Conservation (phyloP, 37 sponge, comb jelly and placozoan genomes). For the Ephydatia muelleri region DNA sequence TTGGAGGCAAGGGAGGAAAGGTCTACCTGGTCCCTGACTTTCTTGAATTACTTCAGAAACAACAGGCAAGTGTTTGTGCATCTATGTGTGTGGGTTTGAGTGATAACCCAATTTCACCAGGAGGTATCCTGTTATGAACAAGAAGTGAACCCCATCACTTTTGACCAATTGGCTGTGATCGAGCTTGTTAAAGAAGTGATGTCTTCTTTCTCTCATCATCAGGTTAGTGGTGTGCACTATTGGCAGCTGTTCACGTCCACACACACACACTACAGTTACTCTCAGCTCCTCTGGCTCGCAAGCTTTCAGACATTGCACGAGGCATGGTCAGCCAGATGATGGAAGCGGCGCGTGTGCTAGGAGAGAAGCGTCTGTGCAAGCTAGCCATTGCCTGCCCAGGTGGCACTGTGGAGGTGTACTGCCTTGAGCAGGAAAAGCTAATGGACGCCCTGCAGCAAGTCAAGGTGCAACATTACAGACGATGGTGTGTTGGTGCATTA, state of each 20-base stretch:
- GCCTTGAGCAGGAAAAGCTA: no score
- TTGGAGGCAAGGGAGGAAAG: constrained; percentile 11
- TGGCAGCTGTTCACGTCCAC: no score
- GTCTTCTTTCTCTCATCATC: neutral
- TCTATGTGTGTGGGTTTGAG: no score
- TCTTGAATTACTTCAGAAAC: constrained; percentile 26
- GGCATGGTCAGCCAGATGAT: constrained; percentile 3
- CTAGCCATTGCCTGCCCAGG: constrained; percentile 12
- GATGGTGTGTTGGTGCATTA: no score
- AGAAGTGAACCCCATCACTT: no score
- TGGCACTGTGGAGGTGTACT: no score
- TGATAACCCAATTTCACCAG: neutral
- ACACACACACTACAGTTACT: no score
- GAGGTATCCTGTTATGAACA: neutral
- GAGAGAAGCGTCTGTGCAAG: constrained; percentile 54
- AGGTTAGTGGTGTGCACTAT: no score
- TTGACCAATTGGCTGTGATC: no score
- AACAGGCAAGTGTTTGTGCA: neutral
- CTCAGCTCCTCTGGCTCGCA: neutral
- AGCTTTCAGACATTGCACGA: neutral
- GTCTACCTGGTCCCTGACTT: constrained; percentile 48
- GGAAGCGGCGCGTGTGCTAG: constrained; percentile 28
- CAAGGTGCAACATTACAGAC: no score
- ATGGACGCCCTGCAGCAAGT: no score
- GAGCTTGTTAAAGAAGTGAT: no score